Base-by-base conservation (phyloP, 2,888 invertebrate genomes). In the Dorcus parallelipipedus region DNA sequence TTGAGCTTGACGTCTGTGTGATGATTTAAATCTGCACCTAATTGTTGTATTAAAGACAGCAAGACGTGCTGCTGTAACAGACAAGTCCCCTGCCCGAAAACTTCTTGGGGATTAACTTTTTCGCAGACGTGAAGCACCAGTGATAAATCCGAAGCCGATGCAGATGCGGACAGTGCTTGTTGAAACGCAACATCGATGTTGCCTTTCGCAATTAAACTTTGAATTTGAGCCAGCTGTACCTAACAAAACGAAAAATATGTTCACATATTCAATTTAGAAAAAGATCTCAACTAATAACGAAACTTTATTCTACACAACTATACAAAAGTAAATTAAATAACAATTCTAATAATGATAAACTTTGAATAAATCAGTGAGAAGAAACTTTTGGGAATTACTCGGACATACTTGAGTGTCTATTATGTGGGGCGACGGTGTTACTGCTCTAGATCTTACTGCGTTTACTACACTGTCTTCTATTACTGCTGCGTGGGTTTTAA, bases 21-120 rank as follows among this genome's bases (percentile, higher is more conserved):
- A 63, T 89, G 87, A 62, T 85, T 83, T 80, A 97, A 86, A 73
- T 97, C 96, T 0, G 93, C 91, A 14, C 95, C 91, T 17, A 97
- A 85, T 78, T 97, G 97, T 74, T 97, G 96, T 69, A 98, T 91
- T 33, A 98, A 84, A 3, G 97, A 95, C 52, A 98, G 82, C 64
- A 97, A 82, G 58, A 96, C 94, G 69, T 91, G 92, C 77, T 96
- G 96, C 66, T 89, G 88, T 58, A 96, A 84, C 23, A 86, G 83
- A 71, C 92, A 93, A 10, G 86, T 84, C 8, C 76, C 78, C 64
- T 83, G 83, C 7, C 85, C 84, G 79, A 97, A 93, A 61, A 95
- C 89, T 61, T 83, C 83, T 56, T 85, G 83, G 0, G 92, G 90
- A 72, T 93, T 90, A 17, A 93, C 92, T 61, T 86, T 85, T 71